Base-by-base conservation (phyloP, 1,140 invertebrate species). In the Lerema accius region DNA sequence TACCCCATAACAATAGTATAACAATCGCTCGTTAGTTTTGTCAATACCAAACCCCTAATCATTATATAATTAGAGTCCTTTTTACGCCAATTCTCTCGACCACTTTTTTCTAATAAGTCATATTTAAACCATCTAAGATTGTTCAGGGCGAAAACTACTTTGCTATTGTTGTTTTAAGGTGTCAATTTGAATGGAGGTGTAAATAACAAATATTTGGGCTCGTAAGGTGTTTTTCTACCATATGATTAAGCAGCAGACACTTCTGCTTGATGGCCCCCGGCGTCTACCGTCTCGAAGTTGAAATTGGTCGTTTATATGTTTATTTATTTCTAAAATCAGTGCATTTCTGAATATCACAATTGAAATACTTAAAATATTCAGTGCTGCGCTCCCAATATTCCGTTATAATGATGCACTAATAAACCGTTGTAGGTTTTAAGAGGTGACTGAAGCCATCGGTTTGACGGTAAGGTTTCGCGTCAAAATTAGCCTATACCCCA, bases 211-310 rank as follows among this genome's bases (percentile, higher is more conserved):
- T 82, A 85, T 82, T 82, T 86, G 81, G 62, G 68, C 77, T 85
- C 64, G 69, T 68, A 66, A 78, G 75, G 74, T 77, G 80, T 85
- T 75, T 77, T 73, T 79, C 69, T 68, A 60, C 71, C 66, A 81
- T 87, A 89, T 89, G 82, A 86, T 89, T 89, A 86, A 78, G 69
- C 46, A 69, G 65, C 82, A 85, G 82, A 89, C 86, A 89, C 86
- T 82, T 89, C 68, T 58, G 76, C 72, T 78, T 80, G 78, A 80
- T 84, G 78, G 74, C 68, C 49, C 61, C 71, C 83, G 84, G 86
- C 82, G 86, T 84, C 86, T 78, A 82, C 73, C 45, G 67, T 73
- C 65, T 79, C 53, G 45, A 35, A 55, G 53, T 69, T 45, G 17
- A 46, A 60, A 46, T 26, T 35, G 26, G 50, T 46, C 48, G 48